Percentiles rank a stretch among this genome's conserved stretches.
Evolutionary conservation across 2,797 vertebrate species (phyloP).

Genomic region (Enteromius unitaeniatus): DNA sequence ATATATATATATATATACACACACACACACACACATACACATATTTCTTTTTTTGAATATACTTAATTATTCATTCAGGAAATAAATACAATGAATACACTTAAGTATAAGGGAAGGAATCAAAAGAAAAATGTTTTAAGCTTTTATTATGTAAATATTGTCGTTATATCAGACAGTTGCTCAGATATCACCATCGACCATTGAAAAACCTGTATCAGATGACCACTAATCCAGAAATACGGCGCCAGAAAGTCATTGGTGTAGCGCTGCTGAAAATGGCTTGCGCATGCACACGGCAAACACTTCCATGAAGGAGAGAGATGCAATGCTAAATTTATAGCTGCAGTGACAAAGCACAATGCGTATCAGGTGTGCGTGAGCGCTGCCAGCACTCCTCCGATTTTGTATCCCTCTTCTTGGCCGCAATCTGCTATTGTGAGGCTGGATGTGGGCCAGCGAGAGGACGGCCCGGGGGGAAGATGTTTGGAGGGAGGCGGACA

Average conservation of each 20-base stretch:
- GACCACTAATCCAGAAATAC: neutral
- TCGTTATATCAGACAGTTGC: neutral
- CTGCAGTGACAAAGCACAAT: conserved; percentile 34
- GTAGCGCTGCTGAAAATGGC: neutral
- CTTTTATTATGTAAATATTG: neutral
- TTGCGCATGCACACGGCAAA: neutral
- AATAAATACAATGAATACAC: neutral
- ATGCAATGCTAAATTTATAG: conserved; percentile 26
- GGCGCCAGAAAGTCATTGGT: neutral
- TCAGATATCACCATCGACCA: neutral
- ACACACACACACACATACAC: too few relatives aligned
- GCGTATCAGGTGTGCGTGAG: conserved; percentile 15
- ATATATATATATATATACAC: too few relatives aligned
- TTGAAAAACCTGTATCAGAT: neutral
- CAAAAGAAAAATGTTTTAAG: neutral
- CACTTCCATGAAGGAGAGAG: neutral
- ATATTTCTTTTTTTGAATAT: too few relatives aligned
- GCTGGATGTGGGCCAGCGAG: conserved; percentile 13
- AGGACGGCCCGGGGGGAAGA: neutral
- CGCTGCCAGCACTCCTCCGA: conserved; percentile 4
- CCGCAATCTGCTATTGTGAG: neutral
- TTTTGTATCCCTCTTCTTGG: conserved; percentile 27
- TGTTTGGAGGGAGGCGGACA: conserved; percentile 16
- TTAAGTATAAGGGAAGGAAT: too few relatives aligned
- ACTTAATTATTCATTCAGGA: neutral